phyloP scores from a whole-genome alignment of 2,888 invertebrate genomes.

The Agrochola macilenta region DNA sequence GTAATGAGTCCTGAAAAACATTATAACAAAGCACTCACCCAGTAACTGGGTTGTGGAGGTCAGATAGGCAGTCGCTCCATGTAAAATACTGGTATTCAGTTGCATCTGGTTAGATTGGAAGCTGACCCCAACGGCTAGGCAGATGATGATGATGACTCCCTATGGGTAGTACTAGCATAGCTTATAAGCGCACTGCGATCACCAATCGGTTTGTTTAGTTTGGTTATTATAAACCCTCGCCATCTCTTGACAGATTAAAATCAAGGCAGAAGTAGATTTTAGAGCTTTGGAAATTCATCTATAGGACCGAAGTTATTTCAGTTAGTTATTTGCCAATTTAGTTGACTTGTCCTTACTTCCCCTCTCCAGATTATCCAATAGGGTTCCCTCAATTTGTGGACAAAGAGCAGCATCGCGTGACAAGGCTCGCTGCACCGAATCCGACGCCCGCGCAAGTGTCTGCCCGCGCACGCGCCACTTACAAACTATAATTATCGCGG shows the following conservation, averaged over 20 bases:
- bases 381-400: slow-evolving; percentile 9
- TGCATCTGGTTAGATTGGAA: no score
- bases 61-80: no score
- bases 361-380: not conserved
- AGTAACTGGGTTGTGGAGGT: no score
- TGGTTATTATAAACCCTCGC: not conserved
- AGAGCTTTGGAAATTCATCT: not conserved
- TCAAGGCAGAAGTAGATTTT: not conserved
- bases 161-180: not conserved
- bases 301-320: not conserved
- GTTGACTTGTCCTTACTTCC: not conserved
- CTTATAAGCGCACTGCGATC: not conserved
- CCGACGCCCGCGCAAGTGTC: slow-evolving; percentile 57
- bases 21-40: no score
- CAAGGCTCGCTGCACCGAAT: slow-evolving; percentile 44
- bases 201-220: not conserved
- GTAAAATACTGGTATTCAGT: no score
- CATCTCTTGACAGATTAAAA: no score
- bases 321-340: not conserved
- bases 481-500: slow-evolving; percentile 82
- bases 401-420: slow-evolving; percentile 56
- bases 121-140: no score
- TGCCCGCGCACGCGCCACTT: slow-evolving; percentile 77
- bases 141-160: no score
- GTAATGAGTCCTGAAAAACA: not conserved